These are phyloP conservation scores for Hydrocynus forskahlii DNA, from an alignment of 2,797 vertebrate genomes.

Conservation along the genomic window DNA sequence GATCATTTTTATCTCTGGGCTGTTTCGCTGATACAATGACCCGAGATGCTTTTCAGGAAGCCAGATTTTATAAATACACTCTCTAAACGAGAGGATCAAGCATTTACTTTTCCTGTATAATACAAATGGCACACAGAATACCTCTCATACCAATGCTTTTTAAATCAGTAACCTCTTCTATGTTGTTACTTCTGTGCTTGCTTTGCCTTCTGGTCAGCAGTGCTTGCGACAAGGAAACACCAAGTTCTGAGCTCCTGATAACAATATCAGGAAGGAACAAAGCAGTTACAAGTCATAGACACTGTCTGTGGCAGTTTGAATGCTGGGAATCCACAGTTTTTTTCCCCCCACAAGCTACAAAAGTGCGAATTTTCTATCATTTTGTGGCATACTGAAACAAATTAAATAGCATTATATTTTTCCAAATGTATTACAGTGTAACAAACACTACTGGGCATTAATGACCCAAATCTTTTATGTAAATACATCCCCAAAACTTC, in stretches of 20 bases:
- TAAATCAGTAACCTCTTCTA: neutral
- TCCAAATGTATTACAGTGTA: neutral
- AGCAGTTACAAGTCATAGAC: constrained; percentile 38
- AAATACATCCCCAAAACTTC: too few relatives aligned
- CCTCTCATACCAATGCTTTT: neutral
- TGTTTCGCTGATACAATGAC: constrained; percentile 2
- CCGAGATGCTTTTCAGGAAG: neutral
- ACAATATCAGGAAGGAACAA: constrained; percentile 65
- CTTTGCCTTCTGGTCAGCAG: constrained; percentile 39
- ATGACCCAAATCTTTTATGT: too few relatives aligned
- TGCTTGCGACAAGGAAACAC: constrained; percentile 46
- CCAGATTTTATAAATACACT: neutral
- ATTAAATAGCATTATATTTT: neutral
- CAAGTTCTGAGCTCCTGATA: constrained; percentile 58
- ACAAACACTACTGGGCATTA: too few relatives aligned
- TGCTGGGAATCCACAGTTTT: neutral
- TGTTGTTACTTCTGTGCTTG: neutral
- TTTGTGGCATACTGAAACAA: neutral
- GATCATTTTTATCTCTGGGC: constrained; percentile 2
- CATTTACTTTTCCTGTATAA: neutral
- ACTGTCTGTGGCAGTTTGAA: constrained; percentile 23
- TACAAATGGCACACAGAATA: neutral
- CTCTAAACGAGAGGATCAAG: neutral
- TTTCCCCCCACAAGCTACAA: neutral
- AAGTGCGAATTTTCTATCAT: neutral